Percentiles rank a stretch among this genome's conserved stretches.
phyloP scores from a whole-genome alignment of 2,888 invertebrate species.

The Lymantria monacha region DNA sequence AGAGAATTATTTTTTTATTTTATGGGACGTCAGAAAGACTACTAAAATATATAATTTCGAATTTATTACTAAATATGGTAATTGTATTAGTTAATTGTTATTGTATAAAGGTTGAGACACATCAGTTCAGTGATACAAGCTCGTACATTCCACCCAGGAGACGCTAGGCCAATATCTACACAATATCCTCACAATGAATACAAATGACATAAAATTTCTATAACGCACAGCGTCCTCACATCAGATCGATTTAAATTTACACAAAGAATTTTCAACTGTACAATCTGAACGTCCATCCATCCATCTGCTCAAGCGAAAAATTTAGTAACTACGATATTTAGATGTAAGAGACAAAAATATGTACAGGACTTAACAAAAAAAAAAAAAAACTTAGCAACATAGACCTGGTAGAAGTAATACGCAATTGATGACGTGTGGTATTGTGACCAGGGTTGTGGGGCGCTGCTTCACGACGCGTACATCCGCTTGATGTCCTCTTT shows the following conservation, averaged over 20 bases:
- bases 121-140: slow-evolving; percentile 18
- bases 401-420: slow-evolving; percentile 1
- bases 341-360: slow-evolving; percentile 47
- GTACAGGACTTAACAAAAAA: slow-evolving; percentile 43
- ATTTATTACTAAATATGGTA: no score
- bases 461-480: slow-evolving; percentile 91
- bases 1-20: no score
- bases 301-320: slow-evolving; percentile 24
- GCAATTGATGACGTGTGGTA: no score
- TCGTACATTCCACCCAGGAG: slow-evolving; percentile 28
- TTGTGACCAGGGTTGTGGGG: background rate
- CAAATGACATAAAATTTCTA: slow-evolving; percentile 30
- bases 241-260: slow-evolving; percentile 49
- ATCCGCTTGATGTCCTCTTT: slow-evolving; percentile 95
- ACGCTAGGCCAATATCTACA: slow-evolving; percentile 48
- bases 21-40: no score
- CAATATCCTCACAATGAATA: slow-evolving; percentile 27
- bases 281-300: slow-evolving; percentile 31
- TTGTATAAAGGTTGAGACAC: background rate
- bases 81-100: no score
- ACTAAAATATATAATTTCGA: no score
- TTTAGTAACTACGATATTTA: slow-evolving; percentile 28
- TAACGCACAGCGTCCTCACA: slow-evolving; percentile 40
- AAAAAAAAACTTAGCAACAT: slow-evolving; percentile 19
- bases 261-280: slow-evolving; percentile 34